A percentile compares a stretch with the other conserved stretches of the same genome.
Evolutionary conservation across 1,140 invertebrate species (phyloP).

Genomic region (Drosophila equinoxialis): DNA sequence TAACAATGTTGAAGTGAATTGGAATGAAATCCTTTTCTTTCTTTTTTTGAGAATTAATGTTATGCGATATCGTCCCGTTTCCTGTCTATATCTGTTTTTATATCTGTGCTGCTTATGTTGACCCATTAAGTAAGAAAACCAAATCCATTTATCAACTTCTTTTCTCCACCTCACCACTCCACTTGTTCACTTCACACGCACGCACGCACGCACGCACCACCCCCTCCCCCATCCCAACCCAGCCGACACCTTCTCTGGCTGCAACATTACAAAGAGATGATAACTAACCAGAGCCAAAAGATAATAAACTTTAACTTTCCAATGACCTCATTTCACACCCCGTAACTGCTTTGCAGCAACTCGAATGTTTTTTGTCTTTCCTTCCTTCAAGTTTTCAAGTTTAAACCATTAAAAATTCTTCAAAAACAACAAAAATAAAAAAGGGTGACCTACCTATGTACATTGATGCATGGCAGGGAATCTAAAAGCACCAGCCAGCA

Average conservation of each 20-base stretch:
- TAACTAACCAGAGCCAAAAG: slow-evolving; percentile 22
- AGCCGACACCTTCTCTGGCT: too few species aligned
- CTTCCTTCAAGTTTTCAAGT: slow-evolving; percentile 17
- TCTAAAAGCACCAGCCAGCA: not conserved
- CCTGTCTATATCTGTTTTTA: slow-evolving; percentile 1
- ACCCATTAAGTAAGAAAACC: slow-evolving; percentile 38
- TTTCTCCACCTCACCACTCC: not conserved
- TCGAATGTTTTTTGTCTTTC: not conserved
- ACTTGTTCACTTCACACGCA: slow-evolving; percentile 27
- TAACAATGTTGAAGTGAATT: too few species aligned
- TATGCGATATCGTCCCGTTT: not conserved
- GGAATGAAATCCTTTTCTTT: too few species aligned
- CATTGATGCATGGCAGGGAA: slow-evolving; percentile 8
- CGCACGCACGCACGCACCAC: slow-evolving; percentile 10
- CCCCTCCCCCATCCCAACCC: not conserved
- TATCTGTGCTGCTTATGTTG: not conserved
- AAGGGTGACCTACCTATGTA: slow-evolving; percentile 1
- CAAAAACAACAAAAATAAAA: not conserved
- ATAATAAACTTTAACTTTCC: slow-evolving; percentile 49
- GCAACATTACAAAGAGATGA: slow-evolving; percentile 27
- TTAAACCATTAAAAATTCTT: slow-evolving; percentile 19
- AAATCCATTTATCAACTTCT: slow-evolving; percentile 51
- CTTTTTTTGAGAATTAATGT: not conserved
- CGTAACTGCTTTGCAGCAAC: slow-evolving; percentile 28
- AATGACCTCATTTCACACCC: slow-evolving; percentile 50